A percentile compares a stretch with the other conserved stretches of the same genome.
Conservation (phyloP, 2,797 vertebrate genomes). For the Lycodopsis pacificus region DNA sequence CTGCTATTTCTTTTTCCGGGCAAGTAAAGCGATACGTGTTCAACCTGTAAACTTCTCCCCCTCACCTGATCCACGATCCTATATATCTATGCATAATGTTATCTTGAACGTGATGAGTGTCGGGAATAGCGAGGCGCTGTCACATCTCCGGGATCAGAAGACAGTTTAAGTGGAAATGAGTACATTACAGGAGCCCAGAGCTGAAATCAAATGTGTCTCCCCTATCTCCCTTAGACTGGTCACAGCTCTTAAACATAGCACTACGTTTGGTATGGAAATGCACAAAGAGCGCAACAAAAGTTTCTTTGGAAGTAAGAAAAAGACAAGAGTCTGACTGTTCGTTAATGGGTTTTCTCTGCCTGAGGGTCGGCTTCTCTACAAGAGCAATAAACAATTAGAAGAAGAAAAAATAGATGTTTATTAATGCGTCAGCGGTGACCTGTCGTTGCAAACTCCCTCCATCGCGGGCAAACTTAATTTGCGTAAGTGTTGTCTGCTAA, state of each 20-base stretch:
- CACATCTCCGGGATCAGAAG: conserved; percentile 30
- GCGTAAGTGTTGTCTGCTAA: conserved; percentile 26
- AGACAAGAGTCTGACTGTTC: conserved; percentile 26
- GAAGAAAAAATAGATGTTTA: conserved; percentile 1
- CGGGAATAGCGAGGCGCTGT: conserved; percentile 26
- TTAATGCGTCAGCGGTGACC: conserved; percentile 23
- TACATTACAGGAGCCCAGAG: conserved; percentile 27
- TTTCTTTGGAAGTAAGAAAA: conserved; percentile 5
- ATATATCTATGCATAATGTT: conserved; percentile 12
- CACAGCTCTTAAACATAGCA: conserved; percentile 14
- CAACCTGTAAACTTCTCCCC: not conserved
- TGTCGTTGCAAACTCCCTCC: not conserved
- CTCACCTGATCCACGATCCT: conserved; percentile 4
- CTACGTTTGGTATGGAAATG: conserved; percentile 21
- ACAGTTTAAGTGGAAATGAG: conserved; percentile 32
- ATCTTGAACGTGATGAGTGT: conserved; percentile 26
- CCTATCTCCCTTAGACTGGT: conserved; percentile 26
- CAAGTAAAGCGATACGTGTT: not conserved
- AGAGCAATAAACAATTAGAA: conserved; percentile 21
- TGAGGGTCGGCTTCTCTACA: conserved; percentile 27
- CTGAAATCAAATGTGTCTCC: conserved; percentile 33
- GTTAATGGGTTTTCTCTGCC: conserved; percentile 58
- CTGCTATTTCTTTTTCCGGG: not conserved
- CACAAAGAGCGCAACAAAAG: not conserved
- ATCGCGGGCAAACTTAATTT: not conserved